Conservation (phyloP, 2,888 invertebrate species). For the Esperia sulphurella region DNA sequence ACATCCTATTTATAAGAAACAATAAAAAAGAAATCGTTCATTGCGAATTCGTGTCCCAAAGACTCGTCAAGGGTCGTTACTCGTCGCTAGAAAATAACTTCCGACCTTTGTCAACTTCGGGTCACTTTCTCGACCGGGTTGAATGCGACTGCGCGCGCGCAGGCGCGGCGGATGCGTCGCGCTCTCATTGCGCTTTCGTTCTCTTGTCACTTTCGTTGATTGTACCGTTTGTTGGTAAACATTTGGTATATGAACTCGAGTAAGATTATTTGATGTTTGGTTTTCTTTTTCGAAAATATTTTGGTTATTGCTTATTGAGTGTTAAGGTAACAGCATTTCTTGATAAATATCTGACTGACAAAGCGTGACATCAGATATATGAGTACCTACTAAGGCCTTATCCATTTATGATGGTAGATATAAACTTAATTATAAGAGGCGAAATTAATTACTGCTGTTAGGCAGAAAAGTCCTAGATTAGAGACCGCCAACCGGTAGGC, state of each 20-base stretch:
- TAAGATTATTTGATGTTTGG: not conserved
- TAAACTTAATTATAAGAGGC: no score
- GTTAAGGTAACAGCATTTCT: no score
- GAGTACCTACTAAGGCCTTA: no score
- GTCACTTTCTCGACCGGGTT: conserved; percentile 56
- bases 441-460: no score
- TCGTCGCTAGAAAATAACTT: conserved; percentile 53
- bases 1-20: not conserved
- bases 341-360: no score
- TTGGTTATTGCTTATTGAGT: no score
- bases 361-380: no score
- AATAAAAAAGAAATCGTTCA: conserved; percentile 34
- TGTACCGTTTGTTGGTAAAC: conserved; percentile 11
- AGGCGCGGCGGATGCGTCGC: conserved; percentile 30
- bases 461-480: no score
- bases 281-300: not conserved
- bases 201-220: conserved; percentile 2
- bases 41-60: conserved; percentile 25
- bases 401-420: no score
- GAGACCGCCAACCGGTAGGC: no score
- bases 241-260: not conserved
- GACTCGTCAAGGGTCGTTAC: conserved; percentile 63
- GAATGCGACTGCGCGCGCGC: not conserved
- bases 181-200: conserved; percentile 42
- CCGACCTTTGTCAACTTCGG: conserved; percentile 69